Conservation (phyloP, 53 echinoderm and acorn worm species). For the Paelopatides confundens region DNA sequence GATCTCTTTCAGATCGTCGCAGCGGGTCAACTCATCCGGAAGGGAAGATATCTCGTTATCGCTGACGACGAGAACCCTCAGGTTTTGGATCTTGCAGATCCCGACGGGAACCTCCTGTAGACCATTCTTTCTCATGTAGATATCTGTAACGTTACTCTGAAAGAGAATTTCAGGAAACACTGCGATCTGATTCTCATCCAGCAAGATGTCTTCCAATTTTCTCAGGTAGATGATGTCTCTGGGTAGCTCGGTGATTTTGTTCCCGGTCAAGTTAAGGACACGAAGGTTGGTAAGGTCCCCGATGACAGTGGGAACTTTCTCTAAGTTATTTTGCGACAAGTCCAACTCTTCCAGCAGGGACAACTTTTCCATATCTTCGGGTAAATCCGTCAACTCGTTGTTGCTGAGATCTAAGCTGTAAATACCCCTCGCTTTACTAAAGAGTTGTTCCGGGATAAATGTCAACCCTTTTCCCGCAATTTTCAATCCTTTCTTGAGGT, state of each 20-base stretch:
- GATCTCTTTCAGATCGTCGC: constrained; percentile 78
- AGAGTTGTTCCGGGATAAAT: constrained; percentile 68
- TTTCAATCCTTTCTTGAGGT: constrained; percentile 72
- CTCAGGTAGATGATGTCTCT: constrained; percentile 78
- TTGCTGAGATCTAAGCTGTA: constrained; percentile 79
- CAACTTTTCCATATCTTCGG: constrained; percentile 72
- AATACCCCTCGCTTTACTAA: constrained; percentile 41
- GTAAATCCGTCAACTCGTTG: constrained; percentile 76
- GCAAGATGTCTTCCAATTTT: constrained; percentile 81
- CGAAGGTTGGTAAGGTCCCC: constrained; percentile 79
- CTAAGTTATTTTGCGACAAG: constrained; percentile 79
- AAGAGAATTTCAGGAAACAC: constrained; percentile 78
- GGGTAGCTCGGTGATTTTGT: constrained; percentile 74
- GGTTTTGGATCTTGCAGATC: constrained; percentile 75
- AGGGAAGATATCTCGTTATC: constrained; percentile 82
- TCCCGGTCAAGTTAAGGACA: constrained; percentile 79
- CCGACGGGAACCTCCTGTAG: constrained; percentile 68
- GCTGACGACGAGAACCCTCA: constrained; percentile 75
- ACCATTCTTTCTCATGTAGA: constrained; percentile 82
- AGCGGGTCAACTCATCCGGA: constrained; percentile 68
- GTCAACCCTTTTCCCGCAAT: constrained; percentile 71
- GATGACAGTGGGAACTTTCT: constrained; percentile 71
- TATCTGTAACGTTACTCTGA: constrained; percentile 74
- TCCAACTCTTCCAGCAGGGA: constrained; percentile 81
- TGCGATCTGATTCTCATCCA: constrained; percentile 85